These are phyloP conservation scores for Brachypteracias leptosomus DNA, from an alignment of 2,113 vertebrate genomes.

Conservation along the genomic window DNA sequence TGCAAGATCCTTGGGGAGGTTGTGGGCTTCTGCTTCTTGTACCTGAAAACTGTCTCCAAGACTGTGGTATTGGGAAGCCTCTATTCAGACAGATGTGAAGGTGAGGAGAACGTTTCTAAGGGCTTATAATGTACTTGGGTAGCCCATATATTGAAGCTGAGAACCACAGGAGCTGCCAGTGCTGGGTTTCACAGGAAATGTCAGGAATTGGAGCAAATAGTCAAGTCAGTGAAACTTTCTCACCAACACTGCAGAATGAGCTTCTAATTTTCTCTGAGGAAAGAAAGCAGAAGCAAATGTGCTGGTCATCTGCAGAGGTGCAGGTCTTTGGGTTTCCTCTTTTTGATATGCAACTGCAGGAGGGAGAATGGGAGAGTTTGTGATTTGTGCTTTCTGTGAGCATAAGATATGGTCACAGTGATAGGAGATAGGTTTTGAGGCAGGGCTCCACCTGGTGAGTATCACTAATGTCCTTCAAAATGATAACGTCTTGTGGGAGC, in stretches of 20 bases:
- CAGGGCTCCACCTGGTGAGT: background rate
- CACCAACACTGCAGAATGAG: background rate
- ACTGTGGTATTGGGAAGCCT: background rate
- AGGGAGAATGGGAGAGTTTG: background rate
- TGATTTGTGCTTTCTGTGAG: background rate
- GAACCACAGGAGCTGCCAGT: background rate
- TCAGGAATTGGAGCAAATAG: background rate
- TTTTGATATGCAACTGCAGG: background rate
- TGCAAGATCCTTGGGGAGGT: background rate
- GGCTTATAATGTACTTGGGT: background rate
- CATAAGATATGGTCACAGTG: background rate
- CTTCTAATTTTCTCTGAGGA: background rate
- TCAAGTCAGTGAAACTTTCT: background rate
- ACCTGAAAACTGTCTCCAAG: background rate
- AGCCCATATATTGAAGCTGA: background rate
- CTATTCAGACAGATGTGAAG: background rate
- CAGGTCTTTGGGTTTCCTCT: background rate
- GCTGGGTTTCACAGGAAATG: background rate
- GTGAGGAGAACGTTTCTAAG: background rate
- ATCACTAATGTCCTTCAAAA: background rate
- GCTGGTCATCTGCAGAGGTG: background rate
- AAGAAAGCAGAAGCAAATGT: constrained; percentile 13
- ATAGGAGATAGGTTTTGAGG: background rate
- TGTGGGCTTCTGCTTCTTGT: background rate
- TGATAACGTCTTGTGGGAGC: background rate